Base-by-base conservation (phyloP, 2,888 invertebrate genomes). In the Empis livida region DNA sequence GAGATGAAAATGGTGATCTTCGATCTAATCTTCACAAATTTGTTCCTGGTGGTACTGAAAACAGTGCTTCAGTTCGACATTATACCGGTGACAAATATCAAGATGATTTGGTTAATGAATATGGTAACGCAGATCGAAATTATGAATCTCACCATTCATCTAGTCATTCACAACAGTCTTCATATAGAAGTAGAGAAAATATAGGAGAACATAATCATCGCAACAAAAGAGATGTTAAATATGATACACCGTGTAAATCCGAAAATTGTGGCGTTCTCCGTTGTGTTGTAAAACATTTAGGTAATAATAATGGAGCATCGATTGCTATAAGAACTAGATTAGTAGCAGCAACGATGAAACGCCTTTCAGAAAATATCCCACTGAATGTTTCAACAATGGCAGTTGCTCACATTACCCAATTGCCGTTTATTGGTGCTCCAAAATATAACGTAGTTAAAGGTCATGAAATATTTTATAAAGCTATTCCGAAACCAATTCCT, bases 311-410 rank as follows among this genome's bases (percentile, higher is more conserved):
- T 55, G 82, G 82, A 43, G 77, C 77, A 1, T 82, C 79, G 70
- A 76, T 93, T 43, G 82, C 84, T 2, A 75, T 92, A 49, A 74
- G 90, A 47, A 82, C 86, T 2, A 74, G 92, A 54, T 75, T 92
- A 52, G 89, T 88, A 64, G 84, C 87, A 1, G 77, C 82, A 46
- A 90, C 92, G 0, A 73, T 95, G 51, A 81, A 82, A 63, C 82
- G 87, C 71, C 84, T 89, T 61, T 74, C 67, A 9, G 58, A 61
- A 1, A 64, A 58, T 49, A 61, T 61, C 5, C 65, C 75, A 11
- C 75, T 91, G 32, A 82, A 78, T 59, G 73, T 92, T 20, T 87
- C 89, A 0, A 84, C 90, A 0, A 76, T 86, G 67, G 75, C 84
- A 42, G 76, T 84, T 10, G 77, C 85, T 0, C 75, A 81, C 49